These are phyloP conservation scores for Ageneiosus marmoratus DNA, from an alignment of 2,113 vertebrate genomes.

Conservation along the genomic window DNA sequence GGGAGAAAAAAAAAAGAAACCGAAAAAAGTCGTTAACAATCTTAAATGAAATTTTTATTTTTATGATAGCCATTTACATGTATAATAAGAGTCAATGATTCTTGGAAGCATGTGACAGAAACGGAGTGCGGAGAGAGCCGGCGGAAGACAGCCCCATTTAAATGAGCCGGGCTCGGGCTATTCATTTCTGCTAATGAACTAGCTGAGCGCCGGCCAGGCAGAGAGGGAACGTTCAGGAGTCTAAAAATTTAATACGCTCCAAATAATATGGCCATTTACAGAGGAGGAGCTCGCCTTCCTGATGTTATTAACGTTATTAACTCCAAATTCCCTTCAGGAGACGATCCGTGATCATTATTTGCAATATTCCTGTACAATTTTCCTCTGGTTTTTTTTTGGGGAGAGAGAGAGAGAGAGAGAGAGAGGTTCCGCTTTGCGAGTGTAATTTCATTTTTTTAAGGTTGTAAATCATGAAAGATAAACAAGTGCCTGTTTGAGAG, in stretches of 20 bases:
- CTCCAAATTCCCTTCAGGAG: conserved; percentile 38
- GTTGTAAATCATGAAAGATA: conserved; percentile 77
- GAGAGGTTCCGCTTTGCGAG: conserved; percentile 7
- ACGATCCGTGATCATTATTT: conserved; percentile 37
- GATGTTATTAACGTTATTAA: conserved; percentile 49
- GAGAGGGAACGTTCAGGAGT: conserved; percentile 65
- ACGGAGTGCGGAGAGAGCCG: conserved; percentile 97
- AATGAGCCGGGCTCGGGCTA: conserved; percentile 94
- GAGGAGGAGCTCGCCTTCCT: conserved; percentile 49
- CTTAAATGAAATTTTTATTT: conserved; percentile 99
- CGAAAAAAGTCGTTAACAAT: conserved; percentile 98
- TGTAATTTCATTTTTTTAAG: conserved; percentile 29
- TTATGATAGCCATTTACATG: conserved; percentile 99
- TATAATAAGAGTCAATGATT: conserved; percentile 99
- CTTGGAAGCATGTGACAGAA: conserved; percentile 98
- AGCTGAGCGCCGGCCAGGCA: conserved; percentile 82
- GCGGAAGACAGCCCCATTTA: conserved; percentile 99
- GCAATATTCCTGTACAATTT: conserved; percentile 16
- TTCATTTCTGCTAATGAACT: conserved; percentile 99
- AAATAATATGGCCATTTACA: conserved; percentile 70
- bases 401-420: no score
- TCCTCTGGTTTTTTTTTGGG: not conserved
- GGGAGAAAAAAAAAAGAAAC: no score
- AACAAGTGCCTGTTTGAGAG: conserved; percentile 74
- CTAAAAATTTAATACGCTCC: conserved; percentile 74